Percentiles rank a stretch among this genome's conserved stretches.
These are phyloP conservation scores for Acanthosepion lycidas DNA, from an alignment of 2,888 invertebrate species.

Conservation along the genomic window DNA sequence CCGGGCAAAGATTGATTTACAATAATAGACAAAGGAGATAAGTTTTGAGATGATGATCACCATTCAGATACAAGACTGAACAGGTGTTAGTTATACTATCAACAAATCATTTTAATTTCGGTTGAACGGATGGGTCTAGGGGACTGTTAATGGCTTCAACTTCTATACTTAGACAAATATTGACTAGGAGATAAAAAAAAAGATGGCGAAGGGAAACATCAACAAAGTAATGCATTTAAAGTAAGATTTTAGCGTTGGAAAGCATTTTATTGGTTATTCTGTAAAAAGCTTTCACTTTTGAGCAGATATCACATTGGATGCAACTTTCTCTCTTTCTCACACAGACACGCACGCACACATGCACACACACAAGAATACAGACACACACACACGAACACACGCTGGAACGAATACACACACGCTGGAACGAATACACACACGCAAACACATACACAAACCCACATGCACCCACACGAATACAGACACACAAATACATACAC, in stretches of 20 bases:
- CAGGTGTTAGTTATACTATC: neutral
- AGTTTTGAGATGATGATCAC: neutral
- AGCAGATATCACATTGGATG: neutral
- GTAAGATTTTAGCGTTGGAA: neutral
- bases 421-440: neutral
- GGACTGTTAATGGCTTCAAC: neutral
- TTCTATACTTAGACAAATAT: neutral
- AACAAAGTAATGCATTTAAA: neutral
- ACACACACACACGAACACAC: too few relatives aligned
- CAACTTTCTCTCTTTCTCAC: too few relatives aligned
- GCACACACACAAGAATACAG: neutral
- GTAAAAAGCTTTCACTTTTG: neutral
- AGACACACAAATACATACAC: too few relatives aligned
- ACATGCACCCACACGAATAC: neutral
- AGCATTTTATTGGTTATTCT: neutral
- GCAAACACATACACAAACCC: neutral
- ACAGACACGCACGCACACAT: too few relatives aligned
- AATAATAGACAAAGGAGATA: neutral
- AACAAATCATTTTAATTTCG: neutral
- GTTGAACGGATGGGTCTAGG: neutral
- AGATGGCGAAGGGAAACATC: neutral
- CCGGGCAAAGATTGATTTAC: neutral
- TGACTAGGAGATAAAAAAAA: neutral
- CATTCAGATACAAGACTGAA: neutral
- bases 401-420: too few relatives aligned